These are phyloP conservation scores for Drosophila tani DNA, from an alignment of 1,140 invertebrate genomes.

Conservation along the genomic window DNA sequence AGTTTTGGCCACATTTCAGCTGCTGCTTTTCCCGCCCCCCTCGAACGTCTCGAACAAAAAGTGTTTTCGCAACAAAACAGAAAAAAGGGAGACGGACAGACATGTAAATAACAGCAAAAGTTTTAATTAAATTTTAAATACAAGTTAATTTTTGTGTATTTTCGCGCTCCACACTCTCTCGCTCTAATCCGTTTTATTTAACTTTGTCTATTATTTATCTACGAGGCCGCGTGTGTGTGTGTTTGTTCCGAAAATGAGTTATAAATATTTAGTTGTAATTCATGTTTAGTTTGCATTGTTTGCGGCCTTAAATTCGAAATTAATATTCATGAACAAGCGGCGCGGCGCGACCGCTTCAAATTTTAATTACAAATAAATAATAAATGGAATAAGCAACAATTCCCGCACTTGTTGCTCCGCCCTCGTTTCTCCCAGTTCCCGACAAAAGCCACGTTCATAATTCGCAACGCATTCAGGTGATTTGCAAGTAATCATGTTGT, in stretches of 20 bases:
- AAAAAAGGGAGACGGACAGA: conserved; percentile 14
- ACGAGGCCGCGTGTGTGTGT: conserved; percentile 10
- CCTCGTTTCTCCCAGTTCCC: neutral
- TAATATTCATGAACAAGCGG: conserved; percentile 73
- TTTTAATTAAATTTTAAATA: conserved; percentile 84
- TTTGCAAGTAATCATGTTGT: conserved; percentile 83
- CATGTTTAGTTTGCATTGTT: conserved; percentile 75
- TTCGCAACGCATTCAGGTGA: conserved; percentile 75
- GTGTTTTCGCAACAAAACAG: conserved; percentile 37
- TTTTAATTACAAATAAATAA: conserved; percentile 77
- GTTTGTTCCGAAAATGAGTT: conserved; percentile 69
- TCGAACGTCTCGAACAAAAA: conserved; percentile 32
- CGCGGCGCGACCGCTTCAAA: conserved; percentile 35
- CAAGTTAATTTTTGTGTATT: conserved; percentile 82
- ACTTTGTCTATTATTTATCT: conserved; percentile 45
- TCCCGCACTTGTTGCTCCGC: conserved; percentile 37
- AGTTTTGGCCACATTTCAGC: conserved; percentile 54
- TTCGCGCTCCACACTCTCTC: conserved; percentile 45
- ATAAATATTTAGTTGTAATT: conserved; percentile 84
- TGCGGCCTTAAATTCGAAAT: conserved; percentile 63
- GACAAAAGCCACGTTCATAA: conserved; percentile 44
- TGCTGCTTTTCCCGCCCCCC: conserved; percentile 1
- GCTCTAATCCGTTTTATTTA: conserved; percentile 38
- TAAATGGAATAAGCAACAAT: conserved; percentile 48
- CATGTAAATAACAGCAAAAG: conserved; percentile 81